Percentiles rank a stretch among this genome's conserved stretches.
Evolutionary conservation across 1,140 invertebrate genomes (phyloP).

Genomic region (Aphidius ervi): DNA sequence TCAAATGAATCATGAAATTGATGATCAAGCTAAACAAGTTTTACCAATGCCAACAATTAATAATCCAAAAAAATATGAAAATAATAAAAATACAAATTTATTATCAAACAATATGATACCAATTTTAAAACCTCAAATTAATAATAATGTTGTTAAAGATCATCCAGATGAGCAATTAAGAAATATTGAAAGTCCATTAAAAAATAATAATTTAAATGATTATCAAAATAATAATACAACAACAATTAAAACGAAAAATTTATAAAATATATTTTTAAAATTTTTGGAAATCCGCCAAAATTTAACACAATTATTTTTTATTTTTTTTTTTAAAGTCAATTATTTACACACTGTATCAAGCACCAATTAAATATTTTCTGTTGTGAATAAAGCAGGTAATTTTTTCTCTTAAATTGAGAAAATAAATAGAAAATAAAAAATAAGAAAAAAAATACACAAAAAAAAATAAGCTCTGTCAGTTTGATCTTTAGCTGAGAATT

Average conservation of each 20-base stretch:
- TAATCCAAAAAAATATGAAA: background rate
- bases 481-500: no score
- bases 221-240: background rate
- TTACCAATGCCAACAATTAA: constrained; percentile 13
- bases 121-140: background rate
- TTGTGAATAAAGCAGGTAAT: no score
- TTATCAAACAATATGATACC: background rate
- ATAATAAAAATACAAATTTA: constrained; percentile 1
- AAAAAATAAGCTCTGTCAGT: no score
- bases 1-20: constrained; percentile 1
- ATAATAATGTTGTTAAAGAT: background rate
- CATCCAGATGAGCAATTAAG: constrained; percentile 6
- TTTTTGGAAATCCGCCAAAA: no score
- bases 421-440: no score
- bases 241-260: background rate
- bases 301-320: no score
- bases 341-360: no score
- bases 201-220: background rate
- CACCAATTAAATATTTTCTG: no score
- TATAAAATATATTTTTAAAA: no score
- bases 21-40: constrained; percentile 10
- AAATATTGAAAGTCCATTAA: constrained; percentile 10
- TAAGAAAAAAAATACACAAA: no score
- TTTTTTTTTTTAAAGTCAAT: no score
- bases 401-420: no score